Evolutionary conservation across 2,888 invertebrate genomes (phyloP).

Genomic region (Zygothrica quintamaculata): DNA sequence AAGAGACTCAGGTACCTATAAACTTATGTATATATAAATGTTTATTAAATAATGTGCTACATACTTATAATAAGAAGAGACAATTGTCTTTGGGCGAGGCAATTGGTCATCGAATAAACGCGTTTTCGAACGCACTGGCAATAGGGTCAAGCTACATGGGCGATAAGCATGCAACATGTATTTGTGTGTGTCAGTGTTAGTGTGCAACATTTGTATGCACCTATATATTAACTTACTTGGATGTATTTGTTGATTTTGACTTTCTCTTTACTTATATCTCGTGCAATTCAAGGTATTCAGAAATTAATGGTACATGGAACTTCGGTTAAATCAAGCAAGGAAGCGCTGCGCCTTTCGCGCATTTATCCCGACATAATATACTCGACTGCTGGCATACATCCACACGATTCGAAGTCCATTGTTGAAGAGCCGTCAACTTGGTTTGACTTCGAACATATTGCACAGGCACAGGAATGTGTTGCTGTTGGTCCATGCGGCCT

Average conservation of each 20-base stretch:
- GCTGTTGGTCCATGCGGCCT: conserved; percentile 97
- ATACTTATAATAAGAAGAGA: conserved; percentile 55
- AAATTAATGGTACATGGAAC: conserved; percentile 97
- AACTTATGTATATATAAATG: conserved; percentile 16
- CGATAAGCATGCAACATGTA: conserved; percentile 53
- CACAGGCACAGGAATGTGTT: conserved; percentile 94
- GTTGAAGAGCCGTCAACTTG: conserved; percentile 89
- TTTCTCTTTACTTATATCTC: conserved; percentile 30
- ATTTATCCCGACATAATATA: conserved; percentile 96
- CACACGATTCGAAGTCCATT: conserved; percentile 96
- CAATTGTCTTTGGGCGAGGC: conserved; percentile 64
- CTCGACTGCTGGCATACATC: conserved; percentile 96
- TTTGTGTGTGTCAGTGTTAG: conserved; percentile 25
- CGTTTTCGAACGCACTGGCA: conserved; percentile 12
- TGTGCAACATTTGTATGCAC: conserved; percentile 11
- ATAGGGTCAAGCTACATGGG: conserved; percentile 55
- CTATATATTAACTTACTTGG: background rate
- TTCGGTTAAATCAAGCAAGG: conserved; percentile 94
- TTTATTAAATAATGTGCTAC: conserved; percentile 37
- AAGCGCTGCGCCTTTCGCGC: conserved; percentile 93
- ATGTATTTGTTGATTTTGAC: conserved; percentile 18
- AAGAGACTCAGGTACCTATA: conserved; percentile 92
- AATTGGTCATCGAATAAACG: conserved; percentile 35
- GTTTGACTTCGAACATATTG: conserved; percentile 91
- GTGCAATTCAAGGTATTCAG: conserved; percentile 89